A percentile compares a stretch with the other conserved stretches of the same genome.
Conservation (phyloP, 2,113 vertebrate genomes). For the Oreochromis niloticus region DNA sequence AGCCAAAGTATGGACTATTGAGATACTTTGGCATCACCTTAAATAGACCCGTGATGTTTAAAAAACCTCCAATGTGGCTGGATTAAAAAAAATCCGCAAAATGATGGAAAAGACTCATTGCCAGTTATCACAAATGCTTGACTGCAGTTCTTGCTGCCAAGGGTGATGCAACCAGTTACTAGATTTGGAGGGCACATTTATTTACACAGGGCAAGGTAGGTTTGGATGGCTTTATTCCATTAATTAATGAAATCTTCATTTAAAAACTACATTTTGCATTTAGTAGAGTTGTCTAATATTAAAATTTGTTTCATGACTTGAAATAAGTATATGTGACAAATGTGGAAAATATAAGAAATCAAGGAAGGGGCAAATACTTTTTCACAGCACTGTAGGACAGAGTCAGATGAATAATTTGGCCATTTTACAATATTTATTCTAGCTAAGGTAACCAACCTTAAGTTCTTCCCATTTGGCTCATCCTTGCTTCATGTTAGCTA, state of each 20-base stretch:
- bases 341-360: not conserved
- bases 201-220: not conserved
- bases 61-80: not conserved
- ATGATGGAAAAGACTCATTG: not conserved
- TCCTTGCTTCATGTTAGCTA: not conserved
- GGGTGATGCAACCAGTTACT: not conserved
- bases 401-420: not conserved
- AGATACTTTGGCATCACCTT: not conserved
- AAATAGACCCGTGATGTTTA: not conserved
- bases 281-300: not conserved
- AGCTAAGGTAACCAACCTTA: not conserved
- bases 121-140: not conserved
- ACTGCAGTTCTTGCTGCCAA: not conserved
- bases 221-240: not conserved
- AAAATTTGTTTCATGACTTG: not conserved
- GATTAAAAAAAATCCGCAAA: not conserved
- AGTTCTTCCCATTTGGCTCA: not conserved
- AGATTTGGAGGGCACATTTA: not conserved
- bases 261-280: not conserved
- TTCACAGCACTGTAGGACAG: not conserved
- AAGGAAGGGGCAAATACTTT: not conserved
- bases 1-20: not conserved
- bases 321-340: not conserved
- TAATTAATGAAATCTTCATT: accelerated
- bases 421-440: not conserved